Evolutionary conservation across 2,888 invertebrate genomes (phyloP).

Genomic region (Caenorhabditis drosophilae): DNA sequence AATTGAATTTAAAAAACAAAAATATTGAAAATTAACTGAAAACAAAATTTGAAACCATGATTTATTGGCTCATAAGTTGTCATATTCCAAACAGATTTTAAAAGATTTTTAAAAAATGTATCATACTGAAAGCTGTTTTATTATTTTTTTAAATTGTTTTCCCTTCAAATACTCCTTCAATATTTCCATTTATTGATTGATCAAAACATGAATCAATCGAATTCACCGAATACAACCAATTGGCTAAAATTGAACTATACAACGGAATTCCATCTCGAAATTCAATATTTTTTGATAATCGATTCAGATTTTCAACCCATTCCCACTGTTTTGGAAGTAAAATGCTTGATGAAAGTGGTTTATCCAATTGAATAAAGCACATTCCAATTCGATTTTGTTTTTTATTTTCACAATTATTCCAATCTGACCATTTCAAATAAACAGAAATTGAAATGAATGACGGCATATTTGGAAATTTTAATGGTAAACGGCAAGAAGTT

Average conservation of each 20-base stretch:
- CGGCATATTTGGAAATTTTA: constrained; percentile 8
- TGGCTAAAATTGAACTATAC: constrained; percentile 15
- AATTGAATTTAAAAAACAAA: too few relatives aligned
- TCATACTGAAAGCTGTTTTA: neutral
- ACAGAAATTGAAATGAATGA: constrained; percentile 6
- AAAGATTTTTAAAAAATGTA: constrained; percentile 4
- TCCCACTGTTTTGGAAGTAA: constrained; percentile 9
- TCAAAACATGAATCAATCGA: neutral
- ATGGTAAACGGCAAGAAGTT: constrained; percentile 1
- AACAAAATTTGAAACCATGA: neutral
- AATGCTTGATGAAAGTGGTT: neutral
- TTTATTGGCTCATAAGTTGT: neutral
- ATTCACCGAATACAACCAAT: constrained; percentile 17
- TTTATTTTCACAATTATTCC: constrained; percentile 9
- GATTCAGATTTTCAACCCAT: constrained; percentile 17
- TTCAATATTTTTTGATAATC: constrained; percentile 5
- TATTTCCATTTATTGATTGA: neutral
- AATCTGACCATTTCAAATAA: constrained; percentile 9
- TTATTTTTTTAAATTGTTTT: neutral
- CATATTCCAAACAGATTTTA: constrained; percentile 7
- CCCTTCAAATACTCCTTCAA: neutral
- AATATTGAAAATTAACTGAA: neutral
- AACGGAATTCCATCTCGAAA: constrained; percentile 28
- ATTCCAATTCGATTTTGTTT: constrained; percentile 6
- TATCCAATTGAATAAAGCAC: constrained; percentile 13